These are phyloP conservation scores for Gila robusta DNA, from an alignment of 2,797 vertebrate genomes.

Conservation along the genomic window DNA sequence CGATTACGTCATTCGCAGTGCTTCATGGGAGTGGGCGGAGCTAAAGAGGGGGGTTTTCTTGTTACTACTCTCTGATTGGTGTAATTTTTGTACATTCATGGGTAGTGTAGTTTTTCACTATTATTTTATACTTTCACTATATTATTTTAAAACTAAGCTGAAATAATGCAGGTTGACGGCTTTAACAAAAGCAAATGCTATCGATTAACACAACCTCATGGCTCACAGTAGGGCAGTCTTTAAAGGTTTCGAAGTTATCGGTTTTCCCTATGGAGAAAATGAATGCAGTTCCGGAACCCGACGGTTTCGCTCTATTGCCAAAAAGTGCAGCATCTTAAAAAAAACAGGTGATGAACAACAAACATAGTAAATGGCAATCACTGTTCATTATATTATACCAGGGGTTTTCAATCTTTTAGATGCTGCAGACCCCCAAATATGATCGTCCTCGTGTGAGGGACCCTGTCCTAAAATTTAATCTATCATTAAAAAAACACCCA, in stretches of 20 bases:
- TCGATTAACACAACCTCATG: no score
- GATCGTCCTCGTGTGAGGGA: no score
- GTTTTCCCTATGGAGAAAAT: not conserved
- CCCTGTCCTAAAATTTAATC: no score
- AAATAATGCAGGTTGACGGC: not conserved
- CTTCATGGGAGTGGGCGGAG: not conserved
- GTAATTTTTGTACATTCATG: not conserved
- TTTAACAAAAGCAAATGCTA: not conserved
- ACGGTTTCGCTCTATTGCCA: not conserved
- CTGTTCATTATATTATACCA: not conserved
- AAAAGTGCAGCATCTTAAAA: not conserved
- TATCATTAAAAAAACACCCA: not conserved
- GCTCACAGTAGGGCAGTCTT: not conserved
- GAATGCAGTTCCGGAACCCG: not conserved
- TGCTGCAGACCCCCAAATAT: not conserved
- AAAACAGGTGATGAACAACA: not conserved
- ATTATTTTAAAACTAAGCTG: not conserved
- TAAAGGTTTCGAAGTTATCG: not conserved
- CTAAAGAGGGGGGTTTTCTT: not conserved
- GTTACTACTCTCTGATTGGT: not conserved
- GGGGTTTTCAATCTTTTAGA: not conserved
- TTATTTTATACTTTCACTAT: no score
- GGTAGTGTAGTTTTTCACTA: not conserved
- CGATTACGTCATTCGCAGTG: not conserved
- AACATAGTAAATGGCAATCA: not conserved